Percentiles rank a stretch among this genome's conserved stretches.
Conservation (phyloP, 2,113 vertebrate species). For the Salvelinus alpinus region DNA sequence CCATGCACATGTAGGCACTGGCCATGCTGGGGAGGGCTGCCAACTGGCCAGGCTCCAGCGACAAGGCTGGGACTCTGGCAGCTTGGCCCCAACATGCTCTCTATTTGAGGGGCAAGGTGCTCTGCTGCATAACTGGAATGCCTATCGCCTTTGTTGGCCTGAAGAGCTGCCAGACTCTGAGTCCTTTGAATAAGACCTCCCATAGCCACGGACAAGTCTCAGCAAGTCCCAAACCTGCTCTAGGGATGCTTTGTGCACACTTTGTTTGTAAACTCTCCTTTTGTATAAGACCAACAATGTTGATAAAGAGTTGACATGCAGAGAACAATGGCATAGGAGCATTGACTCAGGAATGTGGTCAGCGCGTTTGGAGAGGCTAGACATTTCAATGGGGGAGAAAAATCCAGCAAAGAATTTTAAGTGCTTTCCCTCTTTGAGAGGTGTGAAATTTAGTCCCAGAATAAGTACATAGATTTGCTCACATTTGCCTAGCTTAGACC, state of each 20-base stretch:
- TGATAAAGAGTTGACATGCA: background rate
- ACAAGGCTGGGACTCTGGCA: slow-evolving; percentile 39
- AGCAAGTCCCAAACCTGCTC: slow-evolving; percentile 45
- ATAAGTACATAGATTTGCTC: background rate
- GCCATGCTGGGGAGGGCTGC: slow-evolving; percentile 46
- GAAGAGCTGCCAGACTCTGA: slow-evolving; percentile 36
- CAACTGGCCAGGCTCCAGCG: slow-evolving; percentile 56
- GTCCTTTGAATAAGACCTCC: slow-evolving; percentile 27
- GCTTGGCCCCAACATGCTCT: slow-evolving; percentile 52
- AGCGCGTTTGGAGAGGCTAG: slow-evolving; percentile 8
- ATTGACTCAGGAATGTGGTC: slow-evolving; percentile 24
- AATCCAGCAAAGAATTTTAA: slow-evolving; percentile 41
- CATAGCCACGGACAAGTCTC: slow-evolving; percentile 41
- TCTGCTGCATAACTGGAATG: slow-evolving; percentile 70
- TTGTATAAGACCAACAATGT: background rate
- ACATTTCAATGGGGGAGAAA: slow-evolving; percentile 32
- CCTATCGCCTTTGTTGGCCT: slow-evolving; percentile 41
- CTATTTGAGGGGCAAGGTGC: slow-evolving; percentile 53
- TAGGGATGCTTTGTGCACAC: background rate
- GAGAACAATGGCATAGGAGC: background rate
- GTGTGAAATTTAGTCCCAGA: slow-evolving; percentile 13
- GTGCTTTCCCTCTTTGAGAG: slow-evolving; percentile 4
- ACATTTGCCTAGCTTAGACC: slow-evolving; percentile 8
- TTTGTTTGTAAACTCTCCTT: slow-evolving; percentile 1
- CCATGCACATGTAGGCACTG: slow-evolving; percentile 44